Conservation (phyloP, 2,113 vertebrate species). For the Oenanthe melanoleuca region DNA sequence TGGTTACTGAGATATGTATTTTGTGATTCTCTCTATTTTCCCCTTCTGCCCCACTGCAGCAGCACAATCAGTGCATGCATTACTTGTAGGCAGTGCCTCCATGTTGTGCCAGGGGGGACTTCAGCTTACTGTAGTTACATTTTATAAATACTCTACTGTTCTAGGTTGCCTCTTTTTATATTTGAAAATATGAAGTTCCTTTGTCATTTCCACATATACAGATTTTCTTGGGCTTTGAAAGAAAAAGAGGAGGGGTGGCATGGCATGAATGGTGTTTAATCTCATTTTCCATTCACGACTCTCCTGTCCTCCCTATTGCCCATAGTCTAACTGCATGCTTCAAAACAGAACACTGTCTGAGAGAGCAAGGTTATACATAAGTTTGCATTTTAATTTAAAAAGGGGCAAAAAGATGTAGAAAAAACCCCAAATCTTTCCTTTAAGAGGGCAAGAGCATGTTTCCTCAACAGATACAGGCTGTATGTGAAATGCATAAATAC, state of each 20-base stretch:
- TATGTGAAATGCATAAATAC: not conserved
- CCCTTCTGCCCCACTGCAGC: not conserved
- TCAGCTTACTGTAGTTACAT: not conserved
- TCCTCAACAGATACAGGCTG: not conserved
- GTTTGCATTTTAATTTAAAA: not conserved
- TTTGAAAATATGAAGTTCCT: not conserved
- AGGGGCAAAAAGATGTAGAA: not conserved
- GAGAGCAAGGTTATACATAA: not conserved
- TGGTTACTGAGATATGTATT: slow-evolving; percentile 42
- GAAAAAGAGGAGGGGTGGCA: not conserved
- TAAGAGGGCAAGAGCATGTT: not conserved
- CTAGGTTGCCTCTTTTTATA: not conserved
- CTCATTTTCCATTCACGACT: not conserved
- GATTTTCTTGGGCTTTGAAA: not conserved
- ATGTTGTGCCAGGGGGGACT: not conserved
- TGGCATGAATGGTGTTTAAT: not conserved
- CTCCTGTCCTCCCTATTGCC: not conserved
- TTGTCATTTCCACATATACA: not conserved
- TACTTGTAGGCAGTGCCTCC: not conserved
- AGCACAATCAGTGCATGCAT: not conserved
- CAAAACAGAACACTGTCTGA: not conserved
- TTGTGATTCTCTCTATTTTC: slow-evolving; percentile 26
- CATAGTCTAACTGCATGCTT: not conserved
- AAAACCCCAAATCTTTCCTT: not conserved
- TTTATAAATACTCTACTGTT: not conserved